Evolutionary conservation across 2,113 vertebrate genomes (phyloP), one percentile per base, ranked within the genome.

Genomic region (Limnothrissa miodon): DNA sequence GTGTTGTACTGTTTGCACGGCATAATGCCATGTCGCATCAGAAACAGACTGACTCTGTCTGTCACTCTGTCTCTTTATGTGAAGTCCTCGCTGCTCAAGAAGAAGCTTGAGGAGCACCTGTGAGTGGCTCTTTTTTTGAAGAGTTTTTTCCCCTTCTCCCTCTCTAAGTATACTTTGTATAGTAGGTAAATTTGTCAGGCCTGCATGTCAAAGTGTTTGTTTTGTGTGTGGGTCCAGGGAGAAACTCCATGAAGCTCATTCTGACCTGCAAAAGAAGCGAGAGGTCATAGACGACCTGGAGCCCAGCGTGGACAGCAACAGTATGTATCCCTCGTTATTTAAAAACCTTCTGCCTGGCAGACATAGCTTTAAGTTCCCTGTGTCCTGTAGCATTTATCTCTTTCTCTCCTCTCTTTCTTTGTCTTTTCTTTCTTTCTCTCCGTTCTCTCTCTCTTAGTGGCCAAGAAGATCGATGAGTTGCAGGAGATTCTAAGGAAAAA

Each of bases 101-200:
- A 95, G 85, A 98, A 98, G 88, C 92, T 97, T 21, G 96, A 97
- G 48, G 96, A 97, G 78, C 97, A 98, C 84, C 86, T 97, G 97
- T 97, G 91, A 98, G 97, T 97, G 56, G 42, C 2, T 42, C 1
- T 66, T 66, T 46, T 8, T 9, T 46, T 46, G 11, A 8, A 46
- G 45, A 2, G 7, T n/a, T n/a, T n/a, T n/a, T n/a, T n/a, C n/a
- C n/a, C n/a, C n/a, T n/a, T n/a, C 11, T 46, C 11, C 7, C 45
- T 11, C 2, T 53, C n/a, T n/a, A n/a, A n/a, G n/a, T n/a, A n/a
- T n/a, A n/a, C n/a, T n/a, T n/a, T n/a, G n/a, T n/a, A n/a, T n/a
- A n/a, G n/a, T n/a, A n/a, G n/a, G n/a, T n/a, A n/a, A n/a, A 21
- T 53, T 4, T 23, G 4, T 23, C 19, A 6, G 19, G 21, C 51